Base-by-base conservation (phyloP, 2,888 invertebrate genomes). In the Homarus gammarus region DNA sequence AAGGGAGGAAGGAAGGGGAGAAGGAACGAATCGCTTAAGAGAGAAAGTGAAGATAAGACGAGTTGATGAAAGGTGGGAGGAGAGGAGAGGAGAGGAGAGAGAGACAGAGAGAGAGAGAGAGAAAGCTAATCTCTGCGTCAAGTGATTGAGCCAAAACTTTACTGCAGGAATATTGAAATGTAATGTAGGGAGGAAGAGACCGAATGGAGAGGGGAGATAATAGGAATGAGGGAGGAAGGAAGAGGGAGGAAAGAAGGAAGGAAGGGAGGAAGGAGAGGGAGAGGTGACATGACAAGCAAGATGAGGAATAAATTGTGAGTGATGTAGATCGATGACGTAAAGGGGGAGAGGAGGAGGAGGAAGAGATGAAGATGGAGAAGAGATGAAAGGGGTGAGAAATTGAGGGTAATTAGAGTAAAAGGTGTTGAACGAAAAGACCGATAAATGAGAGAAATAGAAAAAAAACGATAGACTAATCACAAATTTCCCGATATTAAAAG, bases 61-160 rank as follows among this genome's bases (percentile, higher is more conserved):
- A n/a, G n/a, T n/a, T n/a, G n/a, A n/a, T n/a, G n/a, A n/a, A n/a
- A n/a, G n/a, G n/a, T n/a, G n/a, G n/a, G n/a, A n/a, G n/a, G 33
- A 51, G 33, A 51, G 33, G 78, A 51, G 78, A 51, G 78, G 38
- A 61, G 27, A 78, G 81, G 49, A 56, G 56, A 79, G 51, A 56
- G 79, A 79, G 79, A 56, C 51, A 78, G 31, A 78, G 51, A 51
- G 36, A 49, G 31, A 33, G 27, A 51, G 33, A 78, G 31, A 78
- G 79, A 79, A 31, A 31, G 78, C 49, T 33, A 73, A 33, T 64
- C 1, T 27, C 15, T 27, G 31, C 8, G 27, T 15, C 1, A 22
- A n/a, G 18, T 31, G 73, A 38, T 22, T n/a, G 22, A 73, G 31
- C 31, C 18, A 31, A 1, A 18, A 15, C 44, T 49, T 49, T 49